Evolutionary conservation across 2,888 invertebrate species (phyloP).

Genomic region (Fabriciana adippe): DNA sequence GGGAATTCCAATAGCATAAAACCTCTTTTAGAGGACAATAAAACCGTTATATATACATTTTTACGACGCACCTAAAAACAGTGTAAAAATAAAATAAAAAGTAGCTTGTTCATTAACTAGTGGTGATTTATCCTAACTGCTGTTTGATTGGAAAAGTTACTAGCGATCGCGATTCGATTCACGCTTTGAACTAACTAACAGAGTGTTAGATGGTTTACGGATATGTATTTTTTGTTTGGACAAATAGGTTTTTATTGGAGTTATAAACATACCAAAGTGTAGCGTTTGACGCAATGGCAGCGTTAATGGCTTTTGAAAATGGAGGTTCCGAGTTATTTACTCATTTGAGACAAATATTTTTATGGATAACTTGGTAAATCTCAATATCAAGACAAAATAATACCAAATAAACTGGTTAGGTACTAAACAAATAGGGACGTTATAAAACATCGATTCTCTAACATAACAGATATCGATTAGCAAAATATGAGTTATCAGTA

Average conservation of each 20-base stretch:
- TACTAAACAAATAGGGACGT: not conserved
- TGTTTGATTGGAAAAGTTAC: constrained; percentile 38
- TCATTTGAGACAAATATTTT: too few relatives aligned
- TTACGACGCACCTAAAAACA: constrained; percentile 54
- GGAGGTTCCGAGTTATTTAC: not conserved
- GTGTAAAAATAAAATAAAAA: constrained; percentile 26
- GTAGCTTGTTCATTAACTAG: constrained; percentile 37
- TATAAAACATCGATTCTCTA: constrained; percentile 5
- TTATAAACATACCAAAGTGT: constrained; percentile 2
- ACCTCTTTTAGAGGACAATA: constrained; percentile 74
- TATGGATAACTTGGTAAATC: too few relatives aligned
- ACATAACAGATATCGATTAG: constrained; percentile 16
- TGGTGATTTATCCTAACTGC: constrained; percentile 42
- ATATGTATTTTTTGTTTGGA: constrained; percentile 21
- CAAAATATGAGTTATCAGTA: constrained; percentile 25
- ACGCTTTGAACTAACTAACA: constrained; percentile 37
- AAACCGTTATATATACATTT: constrained; percentile 62
- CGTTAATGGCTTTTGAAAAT: not conserved
- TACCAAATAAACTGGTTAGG: not conserved
- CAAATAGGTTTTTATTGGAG: constrained; percentile 22
- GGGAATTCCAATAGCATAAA: constrained; percentile 45
- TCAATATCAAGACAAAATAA: too few relatives aligned
- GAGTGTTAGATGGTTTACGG: constrained; percentile 30
- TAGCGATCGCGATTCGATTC: constrained; percentile 32
- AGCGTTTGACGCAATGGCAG: not conserved